Conservation (phyloP, 2,888 invertebrate genomes). For the Ditylenchus weischeri region DNA sequence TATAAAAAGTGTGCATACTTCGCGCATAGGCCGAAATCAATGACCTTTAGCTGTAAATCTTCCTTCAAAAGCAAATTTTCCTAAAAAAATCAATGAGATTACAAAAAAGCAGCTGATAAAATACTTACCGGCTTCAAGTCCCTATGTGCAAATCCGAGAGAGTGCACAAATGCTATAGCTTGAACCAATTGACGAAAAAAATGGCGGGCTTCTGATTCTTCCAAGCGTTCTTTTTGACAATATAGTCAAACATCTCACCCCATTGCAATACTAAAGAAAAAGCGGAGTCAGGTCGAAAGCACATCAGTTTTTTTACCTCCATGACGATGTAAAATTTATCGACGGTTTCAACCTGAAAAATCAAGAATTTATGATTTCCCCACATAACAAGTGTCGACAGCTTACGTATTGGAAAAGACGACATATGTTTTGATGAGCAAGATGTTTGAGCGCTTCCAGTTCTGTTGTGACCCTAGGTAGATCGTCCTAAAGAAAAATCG, state of each 20-base stretch:
- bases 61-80: conserved; percentile 77
- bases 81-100: conserved; percentile 59
- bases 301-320: conserved; percentile 66
- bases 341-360: conserved; percentile 68
- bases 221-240: conserved; percentile 73
- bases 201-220: conserved; percentile 72
- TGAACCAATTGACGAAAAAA: conserved; percentile 77
- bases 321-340: conserved; percentile 74
- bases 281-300: neutral
- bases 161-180: conserved; percentile 75
- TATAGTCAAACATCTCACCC: conserved; percentile 80
- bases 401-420: conserved; percentile 73
- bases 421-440: conserved; percentile 69
- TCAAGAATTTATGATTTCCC: too few species aligned
- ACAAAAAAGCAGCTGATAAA: neutral
- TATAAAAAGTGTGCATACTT: conserved; percentile 56
- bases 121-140: conserved; percentile 74
- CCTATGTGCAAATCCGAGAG: conserved; percentile 74
- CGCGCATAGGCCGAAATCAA: conserved; percentile 80
- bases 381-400: neutral
- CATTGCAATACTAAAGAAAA: conserved; percentile 69
- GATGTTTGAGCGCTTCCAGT: conserved; percentile 66
- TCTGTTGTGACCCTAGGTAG: conserved; percentile 72
- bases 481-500: conserved; percentile 66
- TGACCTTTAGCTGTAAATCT: conserved; percentile 73